Evolutionary conservation across 2,113 vertebrate species (phyloP), one percentile per base, ranked within the genome.

Genomic region (Ptilorrhoa leucosticta): DNA sequence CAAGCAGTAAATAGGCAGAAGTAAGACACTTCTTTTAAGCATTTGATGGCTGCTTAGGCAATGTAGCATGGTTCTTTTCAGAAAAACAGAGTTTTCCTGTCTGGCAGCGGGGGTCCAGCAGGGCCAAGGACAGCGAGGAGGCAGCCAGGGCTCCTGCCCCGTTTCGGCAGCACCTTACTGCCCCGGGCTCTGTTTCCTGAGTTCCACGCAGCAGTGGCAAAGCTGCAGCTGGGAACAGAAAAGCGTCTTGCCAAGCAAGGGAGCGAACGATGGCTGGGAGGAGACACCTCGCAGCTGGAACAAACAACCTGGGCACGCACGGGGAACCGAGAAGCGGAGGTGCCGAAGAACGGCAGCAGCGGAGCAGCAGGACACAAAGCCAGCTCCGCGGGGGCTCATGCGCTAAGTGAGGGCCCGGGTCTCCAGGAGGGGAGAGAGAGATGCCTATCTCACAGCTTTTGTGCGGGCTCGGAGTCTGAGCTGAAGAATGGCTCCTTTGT

Each of bases 401-500:
- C 42, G 27, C 44, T 70, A 4, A 61, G 5, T 0, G 8, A 60
- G 13, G 83, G 70, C 47, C 50, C 0, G 16, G 56, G 47, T 83
- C 77, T 78, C 44, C 75, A 26, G 69, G 30, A 78, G 61, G n/a
- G 28, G 37, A 54, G 4, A 6, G 3, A 15, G 57, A 57, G 50
- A 86, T 83, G 78, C 39, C 47, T 56, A 31, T 89, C 79, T 48
- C 53, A 30, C 63, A 0, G 10, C 89, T 54, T 81, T 58, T 45
- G 28, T 47, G 9, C 4, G 23, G 42, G 45, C 68, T 44, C 7
- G 0, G 5, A 73, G 81, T 5, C 76, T 4, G 51, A 63, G 48
- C 56, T 48, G 76, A 45, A 94, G 89, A 93, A 94, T 56, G 76
- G 76, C 40, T 71, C 72, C 76, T 93, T 94, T 86, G 90, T 95